phyloP scores from a whole-genome alignment of 2,888 invertebrate species.

The Aphrophora alni region DNA sequence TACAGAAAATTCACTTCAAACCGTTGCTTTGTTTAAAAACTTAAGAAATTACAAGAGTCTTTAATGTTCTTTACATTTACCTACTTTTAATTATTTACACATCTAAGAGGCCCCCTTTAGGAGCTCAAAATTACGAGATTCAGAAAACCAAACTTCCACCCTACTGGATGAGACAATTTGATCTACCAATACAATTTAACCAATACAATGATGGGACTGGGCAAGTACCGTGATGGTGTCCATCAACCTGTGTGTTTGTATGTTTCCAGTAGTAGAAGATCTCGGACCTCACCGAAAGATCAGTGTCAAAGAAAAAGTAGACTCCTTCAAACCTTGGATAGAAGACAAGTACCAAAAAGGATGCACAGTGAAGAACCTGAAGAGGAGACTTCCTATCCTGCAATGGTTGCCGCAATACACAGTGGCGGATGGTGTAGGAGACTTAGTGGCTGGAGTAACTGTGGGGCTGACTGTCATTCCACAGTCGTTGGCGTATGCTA shows the following conservation, averaged over 20 bases:
- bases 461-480: constrained; percentile 94
- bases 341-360: constrained; percentile 59
- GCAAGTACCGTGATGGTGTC: no score
- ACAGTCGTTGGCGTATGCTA: constrained; percentile 83
- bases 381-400: constrained; percentile 76
- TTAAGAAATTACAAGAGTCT: no score
- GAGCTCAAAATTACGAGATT: no score
- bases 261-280: constrained; percentile 59
- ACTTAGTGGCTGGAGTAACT: constrained; percentile 89
- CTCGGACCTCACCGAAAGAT: constrained; percentile 53
- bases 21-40: no score
- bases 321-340: constrained; percentile 58
- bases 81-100: no score
- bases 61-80: no score
- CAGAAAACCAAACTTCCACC: neutral
- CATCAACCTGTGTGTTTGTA: no score
- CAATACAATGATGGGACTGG: no score
- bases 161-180: neutral
- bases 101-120: no score
- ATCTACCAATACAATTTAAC: no score
- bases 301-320: constrained; percentile 53
- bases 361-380: constrained; percentile 72
- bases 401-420: constrained; percentile 82
- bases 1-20: no score
- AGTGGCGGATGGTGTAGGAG: constrained; percentile 75